These are phyloP conservation scores for Oncorhynchus masou DNA, from an alignment of 2,113 vertebrate species.

Conservation along the genomic window DNA sequence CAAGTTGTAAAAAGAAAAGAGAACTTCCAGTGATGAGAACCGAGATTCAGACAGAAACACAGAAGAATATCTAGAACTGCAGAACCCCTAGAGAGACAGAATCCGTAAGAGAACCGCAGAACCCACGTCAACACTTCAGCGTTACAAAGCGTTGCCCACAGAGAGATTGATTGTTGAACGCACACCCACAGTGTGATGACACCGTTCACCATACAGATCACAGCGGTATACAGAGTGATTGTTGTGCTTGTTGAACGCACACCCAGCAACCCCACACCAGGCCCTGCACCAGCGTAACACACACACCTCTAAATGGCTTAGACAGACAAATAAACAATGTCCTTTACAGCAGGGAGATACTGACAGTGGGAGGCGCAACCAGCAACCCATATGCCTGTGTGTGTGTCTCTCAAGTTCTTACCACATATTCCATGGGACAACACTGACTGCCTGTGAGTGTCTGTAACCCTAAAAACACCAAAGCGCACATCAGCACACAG, in stretches of 20 bases:
- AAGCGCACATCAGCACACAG: conserved; percentile 65
- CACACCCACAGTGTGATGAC: background rate
- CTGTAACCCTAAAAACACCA: conserved; percentile 75
- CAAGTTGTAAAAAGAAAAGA: background rate
- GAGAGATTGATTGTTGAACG: background rate
- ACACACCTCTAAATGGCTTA: background rate
- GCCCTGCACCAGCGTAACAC: conserved; percentile 45
- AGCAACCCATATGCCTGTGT: conserved; percentile 33
- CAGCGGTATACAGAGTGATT: background rate
- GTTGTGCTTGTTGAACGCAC: background rate
- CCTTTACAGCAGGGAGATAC: background rate
- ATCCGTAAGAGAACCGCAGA: background rate
- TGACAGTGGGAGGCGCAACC: background rate
- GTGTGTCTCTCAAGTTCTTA: conserved; percentile 62
- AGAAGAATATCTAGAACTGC: no score
- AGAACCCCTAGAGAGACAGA: background rate
- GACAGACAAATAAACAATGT: background rate
- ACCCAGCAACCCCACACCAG: conserved; percentile 26
- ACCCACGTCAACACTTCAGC: background rate
- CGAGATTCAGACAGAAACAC: no score
- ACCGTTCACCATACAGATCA: background rate
- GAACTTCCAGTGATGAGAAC: background rate
- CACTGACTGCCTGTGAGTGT: conserved; percentile 58
- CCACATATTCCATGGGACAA: conserved; percentile 75
- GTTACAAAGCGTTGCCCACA: background rate